These are phyloP conservation scores for Polypedilum vanderplanki DNA, from an alignment of 1,140 invertebrate genomes.

Conservation along the genomic window DNA sequence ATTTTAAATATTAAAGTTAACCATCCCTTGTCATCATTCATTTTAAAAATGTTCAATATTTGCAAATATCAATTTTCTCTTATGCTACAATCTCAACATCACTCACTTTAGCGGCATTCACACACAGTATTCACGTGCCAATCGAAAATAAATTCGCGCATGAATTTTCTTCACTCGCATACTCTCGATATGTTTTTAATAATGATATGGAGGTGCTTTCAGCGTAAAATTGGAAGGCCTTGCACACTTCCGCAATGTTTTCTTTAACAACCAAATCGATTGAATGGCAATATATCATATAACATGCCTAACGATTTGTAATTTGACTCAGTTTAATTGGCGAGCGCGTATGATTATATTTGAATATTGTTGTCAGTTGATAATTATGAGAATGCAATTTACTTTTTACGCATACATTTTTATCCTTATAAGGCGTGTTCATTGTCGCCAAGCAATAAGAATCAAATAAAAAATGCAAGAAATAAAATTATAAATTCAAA, in stretches of 20 bases:
- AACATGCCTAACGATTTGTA: background rate
- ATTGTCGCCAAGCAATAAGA: background rate
- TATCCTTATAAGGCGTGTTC: background rate
- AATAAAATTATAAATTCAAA: background rate
- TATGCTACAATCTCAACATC: too few species aligned
- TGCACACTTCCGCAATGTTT: background rate
- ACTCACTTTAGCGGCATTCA: conserved; percentile 14
- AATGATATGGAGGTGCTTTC: background rate
- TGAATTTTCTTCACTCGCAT: background rate
- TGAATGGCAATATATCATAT: background rate
- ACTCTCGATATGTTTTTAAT: background rate
- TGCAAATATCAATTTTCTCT: too few species aligned
- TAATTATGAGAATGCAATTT: too few species aligned
- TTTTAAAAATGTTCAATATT: too few species aligned
- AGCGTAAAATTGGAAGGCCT: conserved; percentile 14
- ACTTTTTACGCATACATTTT: too few species aligned
- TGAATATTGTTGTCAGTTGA: background rate
- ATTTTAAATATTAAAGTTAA: too few species aligned
- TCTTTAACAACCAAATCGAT: background rate
- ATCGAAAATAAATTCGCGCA: background rate
- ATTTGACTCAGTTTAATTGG: background rate
- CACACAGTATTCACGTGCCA: conserved; percentile 16
- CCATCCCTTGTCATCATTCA: too few species aligned
- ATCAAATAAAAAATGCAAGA: background rate
- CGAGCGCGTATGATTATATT: background rate